Base-by-base conservation (phyloP, 1,140 invertebrate species). In the Octopus sinensis region DNA sequence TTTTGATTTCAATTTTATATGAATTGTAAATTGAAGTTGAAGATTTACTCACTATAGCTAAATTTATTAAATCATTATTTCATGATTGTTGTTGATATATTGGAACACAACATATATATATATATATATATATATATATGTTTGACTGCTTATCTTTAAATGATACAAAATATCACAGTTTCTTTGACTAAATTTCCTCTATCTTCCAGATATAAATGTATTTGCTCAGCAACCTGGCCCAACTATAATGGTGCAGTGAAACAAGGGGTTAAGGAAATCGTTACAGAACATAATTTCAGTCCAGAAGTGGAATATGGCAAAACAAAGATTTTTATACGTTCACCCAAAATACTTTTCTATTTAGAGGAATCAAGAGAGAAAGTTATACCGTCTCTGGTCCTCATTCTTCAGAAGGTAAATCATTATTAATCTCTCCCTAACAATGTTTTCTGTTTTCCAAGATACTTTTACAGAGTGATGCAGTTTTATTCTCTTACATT, bases 261-360 rank as follows among this genome's bases (percentile, higher is more conserved):
- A 87, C 96, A 98, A 83, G 97, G 95, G 1, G 95, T 96, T 0
- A 91, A 93, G 87, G 94, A 95, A 76, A 93, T 99, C 73, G 93
- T 98, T 80, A 92, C 95, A 71, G 95, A 96, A 86, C 93, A 95
- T 87, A 93, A 93, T 51, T 94, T 97, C 82, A 91, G 92, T 0
- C 89, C 94, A 83, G 97, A 99, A 88, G 96, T 98, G 5, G 95
- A 96, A 87, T 98, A 96, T 86, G 97, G 97, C 10, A 95, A 96
- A 84, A 98, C 96, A 4, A 99, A 99, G 91, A 93, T 99, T 76
- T 99, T 99, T 86, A 96, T 99, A 85, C 93, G 96, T 86, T 94
- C 95, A 23, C 97, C 98, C 1, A 93, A 93, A 84, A 98, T 97
- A 0, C 91, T 99, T 4, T 98, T 98, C 89, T 92, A 94, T 1